phyloP scores from a whole-genome alignment of 2,113 vertebrate species.

The Ifrita kowaldi region DNA sequence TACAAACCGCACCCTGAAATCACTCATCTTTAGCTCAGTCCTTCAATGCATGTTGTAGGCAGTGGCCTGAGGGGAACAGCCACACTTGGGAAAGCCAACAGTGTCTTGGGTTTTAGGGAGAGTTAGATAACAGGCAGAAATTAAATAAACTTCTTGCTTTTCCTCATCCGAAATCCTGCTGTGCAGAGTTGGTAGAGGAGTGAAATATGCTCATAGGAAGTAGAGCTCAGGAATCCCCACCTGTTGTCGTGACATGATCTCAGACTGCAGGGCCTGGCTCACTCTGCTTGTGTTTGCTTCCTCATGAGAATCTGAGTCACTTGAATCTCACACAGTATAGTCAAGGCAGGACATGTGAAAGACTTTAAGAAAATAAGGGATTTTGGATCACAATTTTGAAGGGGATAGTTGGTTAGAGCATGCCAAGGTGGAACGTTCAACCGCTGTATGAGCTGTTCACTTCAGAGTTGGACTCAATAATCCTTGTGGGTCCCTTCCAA shows the following conservation, averaged over 20 bases:
- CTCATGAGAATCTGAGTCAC: neutral
- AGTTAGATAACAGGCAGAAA: neutral
- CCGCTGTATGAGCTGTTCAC: neutral
- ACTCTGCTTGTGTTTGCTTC: neutral
- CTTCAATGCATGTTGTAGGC: neutral
- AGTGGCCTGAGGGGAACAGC: neutral
- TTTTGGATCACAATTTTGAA: neutral
- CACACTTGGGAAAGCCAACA: neutral
- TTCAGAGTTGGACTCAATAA: neutral
- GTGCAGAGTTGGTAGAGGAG: neutral
- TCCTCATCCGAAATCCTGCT: neutral
- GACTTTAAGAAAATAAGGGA: neutral
- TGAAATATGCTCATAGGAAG: neutral
- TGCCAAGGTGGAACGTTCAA: neutral
- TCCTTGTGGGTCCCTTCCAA: neutral
- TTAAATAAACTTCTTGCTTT: neutral
- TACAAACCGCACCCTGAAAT: neutral
- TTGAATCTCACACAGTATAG: neutral
- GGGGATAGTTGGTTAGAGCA: neutral
- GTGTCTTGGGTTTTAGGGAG: neutral
- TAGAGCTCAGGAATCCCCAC: neutral
- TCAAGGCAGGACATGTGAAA: neutral
- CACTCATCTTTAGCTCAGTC: neutral
- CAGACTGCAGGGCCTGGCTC: neutral
- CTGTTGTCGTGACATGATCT: accelerated